These are phyloP conservation scores for Rhinichthys osculus DNA, from an alignment of 2,797 vertebrate species.

Conservation along the genomic window DNA sequence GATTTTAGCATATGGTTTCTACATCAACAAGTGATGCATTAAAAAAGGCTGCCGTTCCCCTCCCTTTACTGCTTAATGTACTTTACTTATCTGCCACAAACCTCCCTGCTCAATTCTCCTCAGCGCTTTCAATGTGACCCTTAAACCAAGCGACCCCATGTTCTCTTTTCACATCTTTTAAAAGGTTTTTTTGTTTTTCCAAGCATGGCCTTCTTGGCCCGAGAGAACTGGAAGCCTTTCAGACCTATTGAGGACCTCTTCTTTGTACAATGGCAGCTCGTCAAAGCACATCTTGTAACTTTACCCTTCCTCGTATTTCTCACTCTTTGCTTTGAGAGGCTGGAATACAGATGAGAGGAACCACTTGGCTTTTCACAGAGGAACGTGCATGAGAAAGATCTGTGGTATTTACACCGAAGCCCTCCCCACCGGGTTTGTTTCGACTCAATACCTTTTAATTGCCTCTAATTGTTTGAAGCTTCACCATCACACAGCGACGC, in stretches of 20 bases:
- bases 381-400: constrained; percentile 68
- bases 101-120: constrained; percentile 25
- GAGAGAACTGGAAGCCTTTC: constrained; percentile 87
- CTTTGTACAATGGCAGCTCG: constrained; percentile 77
- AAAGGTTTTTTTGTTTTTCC: constrained; percentile 80
- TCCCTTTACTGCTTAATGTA: constrained; percentile 1
- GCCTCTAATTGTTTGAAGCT: constrained; percentile 81
- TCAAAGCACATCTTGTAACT: constrained; percentile 76
- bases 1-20: background rate
- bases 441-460: constrained; percentile 82
- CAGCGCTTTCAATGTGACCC: constrained; percentile 51
- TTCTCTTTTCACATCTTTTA: constrained; percentile 82
- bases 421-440: constrained; percentile 66
- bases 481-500: constrained; percentile 74
- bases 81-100: constrained; percentile 12
- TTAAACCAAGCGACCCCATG: constrained; percentile 83
- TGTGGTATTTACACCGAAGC: constrained; percentile 71
- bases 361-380: constrained; percentile 71
- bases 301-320: constrained; percentile 54
- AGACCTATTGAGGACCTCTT: constrained; percentile 75
- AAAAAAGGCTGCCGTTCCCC: constrained; percentile 39
- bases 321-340: constrained; percentile 62
- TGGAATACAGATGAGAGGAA: constrained; percentile 78
- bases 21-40: background rate
- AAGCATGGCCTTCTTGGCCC: constrained; percentile 77